Percentiles rank a stretch among this genome's conserved stretches.
Conservation (phyloP, 2,113 vertebrate species). For the Eretmochelys imbricata region DNA sequence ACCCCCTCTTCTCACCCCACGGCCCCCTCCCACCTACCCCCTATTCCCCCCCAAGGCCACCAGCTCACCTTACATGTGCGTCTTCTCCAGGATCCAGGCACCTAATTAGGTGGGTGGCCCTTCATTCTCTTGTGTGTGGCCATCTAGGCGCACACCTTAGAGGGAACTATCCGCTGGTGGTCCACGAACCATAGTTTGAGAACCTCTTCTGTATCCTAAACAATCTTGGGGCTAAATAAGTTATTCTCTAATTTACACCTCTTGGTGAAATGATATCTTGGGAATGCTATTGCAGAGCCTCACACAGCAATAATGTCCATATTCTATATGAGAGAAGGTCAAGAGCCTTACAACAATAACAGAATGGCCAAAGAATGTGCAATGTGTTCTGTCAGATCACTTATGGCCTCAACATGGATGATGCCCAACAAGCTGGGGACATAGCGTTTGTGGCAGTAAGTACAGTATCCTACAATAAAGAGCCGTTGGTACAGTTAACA, state of each 20-base stretch:
- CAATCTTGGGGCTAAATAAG: not conserved
- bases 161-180: too few species aligned
- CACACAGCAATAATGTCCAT: not conserved
- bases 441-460: not conserved
- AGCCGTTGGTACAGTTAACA: not conserved
- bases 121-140: too few species aligned
- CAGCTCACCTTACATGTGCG: too few species aligned
- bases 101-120: too few species aligned
- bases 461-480: not conserved
- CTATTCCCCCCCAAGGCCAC: too few species aligned
- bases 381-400: not conserved
- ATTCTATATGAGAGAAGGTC: not conserved
- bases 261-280: not conserved
- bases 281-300: not conserved
- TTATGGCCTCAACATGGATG: not conserved
- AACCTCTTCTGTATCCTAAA: not conserved
- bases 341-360: not conserved
- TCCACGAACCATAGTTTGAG: too few species aligned
- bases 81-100: too few species aligned
- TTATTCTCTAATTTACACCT: not conserved
- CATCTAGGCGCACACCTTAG: too few species aligned
- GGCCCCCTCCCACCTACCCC: too few species aligned
- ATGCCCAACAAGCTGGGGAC: not conserved
- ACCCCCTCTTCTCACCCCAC: too few species aligned
- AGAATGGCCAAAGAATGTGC: not conserved